Evolutionary conservation across 1,140 invertebrate species (phyloP).

Genomic region (Magallana ariakensis): DNA sequence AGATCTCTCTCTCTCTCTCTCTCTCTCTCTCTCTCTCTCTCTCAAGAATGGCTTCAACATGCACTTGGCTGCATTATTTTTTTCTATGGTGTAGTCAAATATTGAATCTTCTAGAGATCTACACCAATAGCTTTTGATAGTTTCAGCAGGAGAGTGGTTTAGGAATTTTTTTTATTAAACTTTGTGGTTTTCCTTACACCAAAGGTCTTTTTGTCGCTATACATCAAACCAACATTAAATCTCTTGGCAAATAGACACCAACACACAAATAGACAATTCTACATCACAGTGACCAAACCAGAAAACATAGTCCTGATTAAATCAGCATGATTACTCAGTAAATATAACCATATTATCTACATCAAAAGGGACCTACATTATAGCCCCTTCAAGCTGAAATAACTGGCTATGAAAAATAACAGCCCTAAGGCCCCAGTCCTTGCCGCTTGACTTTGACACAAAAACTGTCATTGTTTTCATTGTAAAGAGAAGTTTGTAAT

Average conservation of each 20-base stretch:
- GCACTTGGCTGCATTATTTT: neutral
- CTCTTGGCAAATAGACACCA: neutral
- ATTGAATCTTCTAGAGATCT: neutral
- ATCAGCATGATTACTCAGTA: slow-evolving; percentile 22
- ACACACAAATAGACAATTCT: slow-evolving; percentile 12
- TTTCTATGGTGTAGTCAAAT: neutral
- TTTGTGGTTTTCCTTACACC: neutral
- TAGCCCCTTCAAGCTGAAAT: slow-evolving; percentile 35
- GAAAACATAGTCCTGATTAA: neutral
- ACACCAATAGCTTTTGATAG: neutral
- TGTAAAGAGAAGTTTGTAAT: neutral
- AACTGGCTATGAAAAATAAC: slow-evolving; percentile 31
- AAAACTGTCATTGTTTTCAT: slow-evolving; percentile 30
- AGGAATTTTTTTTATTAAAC: neutral
- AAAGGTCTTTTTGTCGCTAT: neutral
- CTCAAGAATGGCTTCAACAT: neutral
- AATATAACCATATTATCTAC: slow-evolving; percentile 35
- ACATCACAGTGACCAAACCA: slow-evolving; percentile 23
- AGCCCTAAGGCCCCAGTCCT: slow-evolving; percentile 3
- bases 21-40: neutral
- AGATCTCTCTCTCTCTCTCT: neutral
- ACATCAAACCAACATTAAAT: neutral
- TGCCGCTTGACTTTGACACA: slow-evolving; percentile 25
- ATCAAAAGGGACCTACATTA: slow-evolving; percentile 34
- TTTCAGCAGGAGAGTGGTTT: neutral